A percentile compares a stretch with the other conserved stretches of the same genome.
Evolutionary conservation across 2,888 invertebrate genomes (phyloP).

Genomic region (Trissolcus japonicus): DNA sequence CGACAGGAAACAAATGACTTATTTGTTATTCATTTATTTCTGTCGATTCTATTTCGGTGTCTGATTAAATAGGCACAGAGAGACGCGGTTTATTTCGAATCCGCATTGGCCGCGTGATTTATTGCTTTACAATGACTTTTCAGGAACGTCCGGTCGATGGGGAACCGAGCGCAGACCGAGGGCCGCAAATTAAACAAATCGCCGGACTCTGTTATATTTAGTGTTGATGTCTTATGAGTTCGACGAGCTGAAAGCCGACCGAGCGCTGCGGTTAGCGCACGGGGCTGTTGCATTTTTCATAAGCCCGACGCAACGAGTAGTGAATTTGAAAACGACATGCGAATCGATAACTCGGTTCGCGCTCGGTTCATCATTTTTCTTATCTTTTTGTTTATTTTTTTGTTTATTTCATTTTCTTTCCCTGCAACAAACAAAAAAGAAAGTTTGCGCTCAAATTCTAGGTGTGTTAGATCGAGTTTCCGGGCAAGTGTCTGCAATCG

Average conservation of each 20-base stretch:
- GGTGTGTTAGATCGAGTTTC: no score
- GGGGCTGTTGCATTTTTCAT: constrained; percentile 51
- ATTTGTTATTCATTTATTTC: constrained; percentile 3
- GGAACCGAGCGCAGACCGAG: constrained; percentile 10
- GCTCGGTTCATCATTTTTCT: constrained; percentile 33
- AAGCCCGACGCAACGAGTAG: constrained; percentile 35
- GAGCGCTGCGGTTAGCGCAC: constrained; percentile 33
- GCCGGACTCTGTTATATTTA: constrained; percentile 14
- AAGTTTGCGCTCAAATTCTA: no score
- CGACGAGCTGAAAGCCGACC: neutral
- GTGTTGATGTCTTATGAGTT: constrained; percentile 22
- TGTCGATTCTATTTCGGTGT: neutral
- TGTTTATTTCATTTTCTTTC: no score
- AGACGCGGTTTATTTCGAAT: constrained; percentile 17
- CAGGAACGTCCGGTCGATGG: constrained; percentile 13
- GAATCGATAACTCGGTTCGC: constrained; percentile 36
- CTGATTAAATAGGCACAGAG: constrained; percentile 10
- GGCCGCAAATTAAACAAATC: constrained; percentile 10
- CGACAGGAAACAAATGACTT: neutral
- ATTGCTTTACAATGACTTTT: constrained; percentile 14
- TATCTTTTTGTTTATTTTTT: neutral
- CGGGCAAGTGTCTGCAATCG: no score
- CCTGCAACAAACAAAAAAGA: no score
- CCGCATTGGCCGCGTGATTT: constrained; percentile 7
- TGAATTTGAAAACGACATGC: constrained; percentile 42